Base-by-base conservation (phyloP, 2,797 vertebrate species). In the Merluccius polli region DNA sequence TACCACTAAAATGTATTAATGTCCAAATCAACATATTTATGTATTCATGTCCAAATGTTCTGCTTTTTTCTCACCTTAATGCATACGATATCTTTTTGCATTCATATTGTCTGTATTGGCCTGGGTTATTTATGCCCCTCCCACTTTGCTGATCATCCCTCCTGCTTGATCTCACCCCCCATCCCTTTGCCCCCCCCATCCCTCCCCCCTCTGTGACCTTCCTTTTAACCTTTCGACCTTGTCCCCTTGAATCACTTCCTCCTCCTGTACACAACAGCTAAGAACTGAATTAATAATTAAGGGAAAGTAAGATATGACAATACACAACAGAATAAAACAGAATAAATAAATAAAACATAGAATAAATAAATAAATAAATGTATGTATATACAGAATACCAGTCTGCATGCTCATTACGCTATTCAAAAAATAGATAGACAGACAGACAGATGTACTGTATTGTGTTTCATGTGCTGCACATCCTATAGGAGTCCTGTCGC, bases 151-250 rank as follows among this genome's bases (percentile, higher is more conserved):
- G 11, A 8, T 67, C 27, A 24, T 29, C n/a, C 24, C 13, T 67
- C 27, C 29, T 24, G 32, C 87, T 82, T 84, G 80, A 75, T 81
- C 79, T 77, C 70, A 30, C 73, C 75, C 36, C 75, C 15, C 52
- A 63, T 5, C 52, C 6, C 38, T 13, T 41, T 72, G 0, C 7
- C 0, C 72, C 32, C 71, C 32, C 21, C 69, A 2, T 10, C 72
- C 75, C 77, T 78, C 59, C 8, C 31, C 73, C 83, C 84, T 71
- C 29, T 21, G 52, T 70, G 79, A 87, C 81, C 78, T 72, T 80
- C 75, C 79, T 76, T 85, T 84, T 84, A 86, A 85, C 86, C 82
- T 78, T 87, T 84, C 83, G 84, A 86, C 87, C 81, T 78, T 82
- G 81, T 86, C 87, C 81, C 87, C 81, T 81, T 80, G 84, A 88